Evolutionary conservation across 2,888 invertebrate species (phyloP).

Genomic region (Meandrusa payeni): DNA sequence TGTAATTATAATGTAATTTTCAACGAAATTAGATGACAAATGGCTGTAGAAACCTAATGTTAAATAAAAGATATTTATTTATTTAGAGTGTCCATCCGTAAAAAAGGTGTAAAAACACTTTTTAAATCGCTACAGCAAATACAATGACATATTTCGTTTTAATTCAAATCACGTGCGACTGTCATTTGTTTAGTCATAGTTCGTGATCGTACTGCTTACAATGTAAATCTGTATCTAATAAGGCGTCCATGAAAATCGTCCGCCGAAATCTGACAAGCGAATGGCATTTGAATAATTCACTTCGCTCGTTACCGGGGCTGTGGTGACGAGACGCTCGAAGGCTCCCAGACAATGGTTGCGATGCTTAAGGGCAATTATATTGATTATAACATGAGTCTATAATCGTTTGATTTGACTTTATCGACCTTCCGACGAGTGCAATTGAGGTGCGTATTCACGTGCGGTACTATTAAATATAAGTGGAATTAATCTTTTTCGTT

Average conservation of each 20-base stretch:
- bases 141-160: neutral
- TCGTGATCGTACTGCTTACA: conserved; percentile 26
- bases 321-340: conserved; percentile 30
- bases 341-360: conserved; percentile 28
- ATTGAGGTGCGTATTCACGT: neutral
- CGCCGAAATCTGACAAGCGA: conserved; percentile 29
- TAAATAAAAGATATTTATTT: too few relatives aligned
- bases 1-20: too few relatives aligned
- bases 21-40: too few relatives aligned
- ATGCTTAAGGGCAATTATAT: conserved; percentile 2
- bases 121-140: too few relatives aligned
- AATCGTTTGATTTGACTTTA: conserved; percentile 9
- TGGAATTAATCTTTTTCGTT: too few relatives aligned
- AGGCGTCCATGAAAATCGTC: conserved; percentile 29
- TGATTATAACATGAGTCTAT: conserved; percentile 4
- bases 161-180: conserved; percentile 3
- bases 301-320: conserved; percentile 29
- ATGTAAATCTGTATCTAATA: conserved; percentile 27
- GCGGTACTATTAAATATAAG: neutral
- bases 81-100: too few relatives aligned
- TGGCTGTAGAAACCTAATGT: too few relatives aligned
- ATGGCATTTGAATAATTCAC: conserved; percentile 38
- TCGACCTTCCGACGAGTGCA: neutral
- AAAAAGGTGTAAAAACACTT: too few relatives aligned
- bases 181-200: conserved; percentile 6